Percentiles rank a stretch among this genome's conserved stretches.
Evolutionary conservation across 2,888 invertebrate species (phyloP).

Genomic region (Hirtodrosophila alboralis): DNA sequence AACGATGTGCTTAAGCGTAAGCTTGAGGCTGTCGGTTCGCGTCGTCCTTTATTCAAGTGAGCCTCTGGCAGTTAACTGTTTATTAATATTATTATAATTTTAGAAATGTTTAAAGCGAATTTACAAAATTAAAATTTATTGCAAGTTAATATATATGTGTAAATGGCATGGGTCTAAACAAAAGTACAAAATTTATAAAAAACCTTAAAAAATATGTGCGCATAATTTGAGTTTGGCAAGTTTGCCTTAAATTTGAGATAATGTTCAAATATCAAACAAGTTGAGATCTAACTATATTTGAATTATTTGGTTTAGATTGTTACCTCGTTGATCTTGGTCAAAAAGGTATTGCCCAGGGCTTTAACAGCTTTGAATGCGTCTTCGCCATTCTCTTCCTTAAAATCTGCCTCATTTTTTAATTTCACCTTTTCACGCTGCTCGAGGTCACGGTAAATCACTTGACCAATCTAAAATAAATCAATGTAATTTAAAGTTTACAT

Average conservation of each 20-base stretch:
- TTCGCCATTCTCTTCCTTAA: conserved; percentile 78
- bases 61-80: conserved; percentile 19
- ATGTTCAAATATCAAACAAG: neutral
- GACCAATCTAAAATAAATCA: conserved; percentile 78
- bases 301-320: conserved; percentile 31
- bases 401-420: conserved; percentile 68
- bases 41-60: conserved; percentile 66
- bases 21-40: conserved; percentile 80
- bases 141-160: conserved; percentile 55
- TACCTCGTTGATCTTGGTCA: conserved; percentile 59
- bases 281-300: neutral
- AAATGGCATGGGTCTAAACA: conserved; percentile 1
- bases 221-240: conserved; percentile 2
- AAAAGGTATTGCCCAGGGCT: conserved; percentile 78
- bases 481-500: neutral
- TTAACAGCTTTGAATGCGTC: conserved; percentile 80
- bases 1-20: conserved; percentile 85
- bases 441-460: conserved; percentile 81
- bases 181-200: conserved; percentile 6
- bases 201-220: neutral
- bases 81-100: conserved; percentile 38
- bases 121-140: conserved; percentile 73
- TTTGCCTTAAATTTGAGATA: conserved; percentile 3
- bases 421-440: conserved; percentile 73
- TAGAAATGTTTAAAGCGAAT: conserved; percentile 63